phyloP scores from a whole-genome alignment of 1,140 invertebrate genomes.

The Tetranychus cinnabarinus region DNA sequence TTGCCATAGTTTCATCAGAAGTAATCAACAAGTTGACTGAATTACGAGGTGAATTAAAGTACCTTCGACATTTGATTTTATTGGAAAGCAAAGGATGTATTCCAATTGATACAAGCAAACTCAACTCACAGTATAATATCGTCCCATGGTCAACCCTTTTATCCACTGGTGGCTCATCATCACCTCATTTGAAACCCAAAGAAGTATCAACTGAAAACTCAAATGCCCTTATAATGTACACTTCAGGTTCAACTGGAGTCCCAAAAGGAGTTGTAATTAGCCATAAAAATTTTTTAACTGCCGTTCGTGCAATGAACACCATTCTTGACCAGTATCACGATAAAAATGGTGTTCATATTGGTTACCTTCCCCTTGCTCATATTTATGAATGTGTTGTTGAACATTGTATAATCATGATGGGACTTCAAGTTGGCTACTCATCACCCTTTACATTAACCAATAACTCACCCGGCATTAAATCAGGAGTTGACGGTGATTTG shows the following conservation, averaged over 20 bases:
- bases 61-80: too few species aligned
- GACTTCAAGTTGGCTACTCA: conserved; percentile 16
- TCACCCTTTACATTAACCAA: conserved; percentile 17
- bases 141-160: too few species aligned
- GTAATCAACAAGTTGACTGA: conserved; percentile 44
- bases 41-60: neutral
- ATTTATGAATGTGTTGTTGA: conserved; percentile 15
- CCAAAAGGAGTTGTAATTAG: conserved; percentile 47
- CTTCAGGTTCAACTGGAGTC: conserved; percentile 71
- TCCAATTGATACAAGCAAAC: too few species aligned
- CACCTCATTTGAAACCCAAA: neutral
- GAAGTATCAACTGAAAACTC: conserved; percentile 30
- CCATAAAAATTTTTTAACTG: conserved; percentile 70
- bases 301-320: conserved; percentile 60
- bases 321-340: conserved; percentile 17
- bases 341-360: neutral
- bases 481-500: conserved; percentile 15
- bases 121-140: too few species aligned
- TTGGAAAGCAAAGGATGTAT: too few species aligned
- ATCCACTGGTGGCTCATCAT: neutral
- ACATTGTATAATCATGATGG: conserved; percentile 13
- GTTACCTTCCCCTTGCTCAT: conserved; percentile 18
- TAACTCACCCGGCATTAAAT: conserved; percentile 14
- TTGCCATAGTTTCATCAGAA: conserved; percentile 37
- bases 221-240: conserved; percentile 84